Conservation (phyloP, 53 echinoderm and acorn worm genomes). For the Holothuria leucospilota region DNA sequence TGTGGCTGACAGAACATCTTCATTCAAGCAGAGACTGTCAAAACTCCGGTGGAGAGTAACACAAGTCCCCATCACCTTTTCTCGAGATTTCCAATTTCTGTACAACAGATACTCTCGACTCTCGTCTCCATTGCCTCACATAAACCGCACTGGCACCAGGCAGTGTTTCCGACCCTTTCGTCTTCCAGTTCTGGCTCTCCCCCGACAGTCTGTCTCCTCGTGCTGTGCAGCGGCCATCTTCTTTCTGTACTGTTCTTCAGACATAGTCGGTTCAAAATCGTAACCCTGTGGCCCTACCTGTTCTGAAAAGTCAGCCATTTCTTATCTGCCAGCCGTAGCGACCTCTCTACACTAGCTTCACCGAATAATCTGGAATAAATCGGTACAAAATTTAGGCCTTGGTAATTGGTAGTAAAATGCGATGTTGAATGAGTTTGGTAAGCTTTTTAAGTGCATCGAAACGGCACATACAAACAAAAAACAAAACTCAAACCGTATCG, state of each 20-base stretch:
- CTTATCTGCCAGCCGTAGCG: neutral
- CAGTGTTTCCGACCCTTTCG: neutral
- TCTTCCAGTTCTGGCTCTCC: neutral
- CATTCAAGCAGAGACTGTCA: conserved; percentile 15
- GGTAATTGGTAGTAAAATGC: too few relatives aligned
- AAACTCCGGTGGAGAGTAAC: neutral
- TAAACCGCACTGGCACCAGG: neutral
- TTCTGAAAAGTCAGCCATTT: neutral
- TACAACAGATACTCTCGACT: too few relatives aligned
- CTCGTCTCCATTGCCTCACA: conserved; percentile 6
- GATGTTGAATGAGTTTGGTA: too few relatives aligned
- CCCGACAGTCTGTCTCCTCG: neutral
- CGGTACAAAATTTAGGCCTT: too few relatives aligned
- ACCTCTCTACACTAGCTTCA: too few relatives aligned
- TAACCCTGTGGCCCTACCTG: neutral
- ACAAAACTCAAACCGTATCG: too few relatives aligned
- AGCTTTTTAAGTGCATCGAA: too few relatives aligned
- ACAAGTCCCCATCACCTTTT: neutral
- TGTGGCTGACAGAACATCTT: too few relatives aligned
- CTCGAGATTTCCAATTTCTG: neutral
- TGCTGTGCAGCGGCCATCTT: neutral
- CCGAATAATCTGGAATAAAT: too few relatives aligned
- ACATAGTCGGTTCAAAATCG: too few relatives aligned
- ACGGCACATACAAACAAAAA: too few relatives aligned
- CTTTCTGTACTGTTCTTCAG: neutral